Conservation (phyloP, 2,888 invertebrate species). For the Gnatocerus cornutus region DNA sequence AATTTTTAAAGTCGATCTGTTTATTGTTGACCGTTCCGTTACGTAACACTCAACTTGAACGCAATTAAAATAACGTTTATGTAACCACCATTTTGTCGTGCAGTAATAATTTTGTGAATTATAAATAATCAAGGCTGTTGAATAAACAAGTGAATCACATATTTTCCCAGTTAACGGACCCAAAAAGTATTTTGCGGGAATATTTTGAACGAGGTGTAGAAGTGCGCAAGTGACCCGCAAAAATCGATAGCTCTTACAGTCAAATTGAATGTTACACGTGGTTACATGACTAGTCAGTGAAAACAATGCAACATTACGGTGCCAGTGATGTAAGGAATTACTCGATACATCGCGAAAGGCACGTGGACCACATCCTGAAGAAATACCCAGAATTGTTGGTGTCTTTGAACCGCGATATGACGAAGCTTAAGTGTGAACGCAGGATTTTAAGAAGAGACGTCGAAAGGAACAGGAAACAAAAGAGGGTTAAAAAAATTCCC, state of each 20-base stretch:
- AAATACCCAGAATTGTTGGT: conserved; percentile 61
- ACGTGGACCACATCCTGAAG: conserved; percentile 57
- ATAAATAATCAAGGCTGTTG: conserved; percentile 36
- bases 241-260: conserved; percentile 49
- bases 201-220: conserved; percentile 26
- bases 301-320: conserved; percentile 52
- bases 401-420: conserved; percentile 51
- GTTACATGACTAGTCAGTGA: conserved; percentile 21
- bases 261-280: conserved; percentile 33
- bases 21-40: conserved; percentile 43
- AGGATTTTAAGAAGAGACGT: conserved; percentile 54
- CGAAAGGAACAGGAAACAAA: conserved; percentile 51
- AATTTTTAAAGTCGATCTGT: conserved; percentile 45
- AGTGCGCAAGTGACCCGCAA: conserved; percentile 56
- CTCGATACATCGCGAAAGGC: conserved; percentile 27
- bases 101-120: conserved; percentile 34
- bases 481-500: conserved; percentile 49
- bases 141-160: conserved; percentile 40
- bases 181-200: conserved; percentile 13
- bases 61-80: conserved; percentile 29
- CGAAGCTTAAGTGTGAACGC: conserved; percentile 53
- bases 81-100: conserved; percentile 15
- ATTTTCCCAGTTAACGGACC: conserved; percentile 42
- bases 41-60: conserved; percentile 29
- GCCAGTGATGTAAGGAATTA: conserved; percentile 40